A percentile compares a stretch with the other conserved stretches of the same genome.
Evolutionary conservation across 35 echinoderm and acorn worm species (phyloP).

Genomic region (Strongylocentrotus purpuratus): DNA sequence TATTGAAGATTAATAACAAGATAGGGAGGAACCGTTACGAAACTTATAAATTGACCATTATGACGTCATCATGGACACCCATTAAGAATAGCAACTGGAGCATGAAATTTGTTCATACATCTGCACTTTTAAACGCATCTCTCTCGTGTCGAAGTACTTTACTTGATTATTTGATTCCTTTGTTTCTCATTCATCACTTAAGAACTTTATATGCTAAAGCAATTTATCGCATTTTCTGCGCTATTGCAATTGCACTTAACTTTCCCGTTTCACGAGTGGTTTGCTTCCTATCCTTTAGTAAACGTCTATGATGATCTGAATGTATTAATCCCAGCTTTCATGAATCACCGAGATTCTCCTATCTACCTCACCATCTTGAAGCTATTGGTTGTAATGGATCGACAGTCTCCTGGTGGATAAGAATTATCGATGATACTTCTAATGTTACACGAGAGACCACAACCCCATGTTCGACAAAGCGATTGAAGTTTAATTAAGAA

Average conservation of each 20-base stretch:
- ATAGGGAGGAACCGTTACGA: too few species aligned
- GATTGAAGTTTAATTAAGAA: neutral
- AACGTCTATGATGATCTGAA: neutral
- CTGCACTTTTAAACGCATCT: too few species aligned
- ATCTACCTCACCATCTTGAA: neutral
- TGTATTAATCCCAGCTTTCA: neutral
- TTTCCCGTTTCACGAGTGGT: neutral
- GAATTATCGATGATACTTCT: conserved; percentile 18
- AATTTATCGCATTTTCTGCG: neutral
- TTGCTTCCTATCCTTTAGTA: neutral
- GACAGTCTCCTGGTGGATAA: neutral
- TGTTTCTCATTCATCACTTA: too few species aligned
- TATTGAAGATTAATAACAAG: too few species aligned
- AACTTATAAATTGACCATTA: too few species aligned
- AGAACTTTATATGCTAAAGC: too few species aligned
- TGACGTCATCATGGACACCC: too few species aligned
- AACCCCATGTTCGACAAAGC: neutral
- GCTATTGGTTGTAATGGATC: neutral
- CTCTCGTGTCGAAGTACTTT: neutral
- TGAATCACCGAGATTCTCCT: neutral
- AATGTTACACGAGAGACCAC: neutral
- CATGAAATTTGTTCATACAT: neutral
- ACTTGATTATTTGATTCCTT: neutral
- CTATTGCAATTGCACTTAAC: neutral
- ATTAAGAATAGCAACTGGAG: neutral